These are phyloP conservation scores for Trigoniulus corallinus DNA, from an alignment of 1,140 invertebrate species.

Conservation along the genomic window DNA sequence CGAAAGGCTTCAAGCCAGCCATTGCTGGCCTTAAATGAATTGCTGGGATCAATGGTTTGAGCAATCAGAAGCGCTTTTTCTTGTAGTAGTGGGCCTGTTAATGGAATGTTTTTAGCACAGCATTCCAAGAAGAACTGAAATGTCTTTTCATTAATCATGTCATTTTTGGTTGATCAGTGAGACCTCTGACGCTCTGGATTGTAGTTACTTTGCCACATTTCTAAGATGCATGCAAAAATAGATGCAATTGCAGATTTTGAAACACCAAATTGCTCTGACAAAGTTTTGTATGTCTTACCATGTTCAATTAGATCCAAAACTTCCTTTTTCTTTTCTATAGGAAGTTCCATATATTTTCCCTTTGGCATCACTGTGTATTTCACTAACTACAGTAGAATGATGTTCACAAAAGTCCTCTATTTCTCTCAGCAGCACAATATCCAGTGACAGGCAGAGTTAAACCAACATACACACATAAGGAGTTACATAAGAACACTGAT, in stretches of 20 bases:
- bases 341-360: not conserved
- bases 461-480: no score
- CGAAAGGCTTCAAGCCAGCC: conserved; percentile 17
- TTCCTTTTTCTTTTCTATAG: not conserved
- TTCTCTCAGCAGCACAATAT: no score
- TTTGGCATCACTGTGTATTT: no score
- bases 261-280: not conserved
- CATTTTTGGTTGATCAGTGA: conserved; percentile 10
- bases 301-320: not conserved
- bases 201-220: not conserved
- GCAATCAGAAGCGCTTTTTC: conserved; percentile 17
- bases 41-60: conserved; percentile 12
- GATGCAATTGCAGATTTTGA: not conserved
- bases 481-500: no score
- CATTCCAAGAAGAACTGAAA: conserved; percentile 12
- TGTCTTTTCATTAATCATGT: conserved; percentile 13
- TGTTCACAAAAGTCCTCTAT: no score
- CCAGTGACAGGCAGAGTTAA: no score
- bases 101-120: not conserved
- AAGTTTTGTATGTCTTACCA: not conserved
- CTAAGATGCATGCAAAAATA: not conserved
- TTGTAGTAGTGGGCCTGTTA: conserved; percentile 15
- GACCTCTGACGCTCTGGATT: not conserved
- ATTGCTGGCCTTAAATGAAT: conserved; percentile 18
- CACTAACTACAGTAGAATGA: no score